Base-by-base conservation (phyloP, 2,113 vertebrate genomes). In the Oenanthe oenanthe region DNA sequence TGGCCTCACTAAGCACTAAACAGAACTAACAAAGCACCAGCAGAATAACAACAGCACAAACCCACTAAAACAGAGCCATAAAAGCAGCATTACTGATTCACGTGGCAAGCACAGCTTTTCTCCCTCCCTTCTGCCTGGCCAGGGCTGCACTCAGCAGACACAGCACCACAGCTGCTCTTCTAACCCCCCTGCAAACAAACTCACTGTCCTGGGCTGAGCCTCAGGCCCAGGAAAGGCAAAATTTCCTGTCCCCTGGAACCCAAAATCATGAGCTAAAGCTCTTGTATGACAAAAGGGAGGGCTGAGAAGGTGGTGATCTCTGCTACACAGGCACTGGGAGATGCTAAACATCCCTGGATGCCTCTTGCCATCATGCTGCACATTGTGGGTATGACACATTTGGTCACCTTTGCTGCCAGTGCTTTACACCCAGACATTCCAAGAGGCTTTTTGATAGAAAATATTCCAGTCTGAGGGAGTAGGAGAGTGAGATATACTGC, bases 381-480 rank as follows among this genome's bases (percentile, higher is more conserved):
- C 5, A 1, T 13, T 16, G 7, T 10, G 61, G 4, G 2, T 28
- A 7, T 32, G 32, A 45, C 45, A 20, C 1, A 0, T 5, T 9
- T 80, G 12, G 24, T 58, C 13, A 11, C 15, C 58, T 38, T 48
- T 42, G 36, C 50, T 82, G 40, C 34, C 1, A 48, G 25, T 43
- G 9, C 45, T 82, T 75, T 48, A 13, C 62, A 57, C 4, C 15
- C 61, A 82, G 62, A 48, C 65, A 85, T 6, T 68, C 61, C 58
- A 79, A 34, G 17, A n/a, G 50, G 13, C 3, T 61, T 94, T 87
- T 68, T 88, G 62, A n/a, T 8, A 22, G 65, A 67, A 91, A 75
- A 88, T 53, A 61, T 78, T 79, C 62, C 2, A 2, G 12, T 70
- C 28, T 85, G n/a, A 43, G 54, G 47, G 85, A 88, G 88, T 48